Evolutionary conservation across 2,888 invertebrate genomes (phyloP), one percentile per base, ranked within the genome.

Genomic region (Ferrisia virgata): DNA sequence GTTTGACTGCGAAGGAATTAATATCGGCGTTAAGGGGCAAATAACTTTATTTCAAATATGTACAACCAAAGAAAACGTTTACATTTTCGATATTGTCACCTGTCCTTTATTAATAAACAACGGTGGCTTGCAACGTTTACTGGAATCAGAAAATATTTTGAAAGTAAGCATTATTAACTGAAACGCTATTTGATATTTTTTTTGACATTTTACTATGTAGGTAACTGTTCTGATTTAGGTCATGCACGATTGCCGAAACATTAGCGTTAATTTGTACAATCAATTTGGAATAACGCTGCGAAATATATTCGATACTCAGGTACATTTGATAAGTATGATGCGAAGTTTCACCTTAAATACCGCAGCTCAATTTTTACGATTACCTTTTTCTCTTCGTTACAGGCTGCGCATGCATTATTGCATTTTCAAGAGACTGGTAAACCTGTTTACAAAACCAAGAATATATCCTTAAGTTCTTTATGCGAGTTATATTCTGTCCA

Each of bases 361-460:
- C 2, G n/a, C 13, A 11, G 15, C 15, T n/a, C n/a, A n/a, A 47
- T 18, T 1, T 47, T 18, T 47, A 5, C 6, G 8, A 18, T 47
- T 2, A 0, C 18, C 6, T 40, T 40, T 31, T 76, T 78, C 15
- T 58, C n/a, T 36, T 36, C 81, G 53, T 85, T 86, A 76, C 87
- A 93, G 91, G 94, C 95, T 47, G 97, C 97, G 64, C 96, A 98
- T 89, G 95, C 97, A 83, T 94, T 98, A 13, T 89, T 98, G 79
- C 96, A 97, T 88, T 94, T 93, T 88, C 97, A 97, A 90, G 95
- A 96, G 87, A 95, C 94, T 85, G 93, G 94, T 85, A 94, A 95
- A 87, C 96, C 97, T 43, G 95, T 97, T 81, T 96, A 97, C 88
- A 98, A 98, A 90, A 96, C 96, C 82, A 97, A 97, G 90, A 96